Base-by-base conservation (phyloP, 2,113 vertebrate species). In the Geococcyx californianus region DNA sequence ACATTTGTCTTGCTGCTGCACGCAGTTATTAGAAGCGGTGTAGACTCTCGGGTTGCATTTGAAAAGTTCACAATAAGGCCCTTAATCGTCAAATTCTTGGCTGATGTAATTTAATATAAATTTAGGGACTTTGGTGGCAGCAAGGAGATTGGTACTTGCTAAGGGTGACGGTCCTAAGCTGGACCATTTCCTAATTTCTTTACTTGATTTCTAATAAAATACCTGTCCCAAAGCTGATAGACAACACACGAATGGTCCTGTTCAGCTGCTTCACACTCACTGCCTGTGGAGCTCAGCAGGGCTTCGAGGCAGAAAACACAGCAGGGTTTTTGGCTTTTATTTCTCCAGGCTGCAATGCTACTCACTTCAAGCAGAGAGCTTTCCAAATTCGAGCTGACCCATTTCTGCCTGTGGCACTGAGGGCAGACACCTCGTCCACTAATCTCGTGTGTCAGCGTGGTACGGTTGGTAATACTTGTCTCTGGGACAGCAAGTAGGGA, bases 401-500 rank as follows among this genome's bases (percentile, higher is more conserved):
- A 87, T 79, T 96, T 94, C 78, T 91, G 95, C 91, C 89, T 31
- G 38, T 84, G 70, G 92, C 93, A 92, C 0, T 70, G 68, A 78
- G 75, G 60, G 56, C 85, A 49, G 47, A 49, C 47, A 96, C 79
- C 75, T 93, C 90, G 91, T 42, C 68, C 85, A 78, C 76, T 92
- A 94, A 95, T 92, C 85, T 80, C 7, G 0, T 88, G 72, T 96
- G 95, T 94, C 94, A 95, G 88, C 2, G 0, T 40, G 68, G 92
- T 76, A 58, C 0, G 1, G 63, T 42, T 73, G 89, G 80, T 91
- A 95, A 84, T 80, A 31, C 69, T 92, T 86, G 90, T 95, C 93
- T 86, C 75, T 81, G 79, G 93, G 93, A 90, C 88, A 90, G 94
- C 82, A 92, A 93, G 90, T 90, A 89, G 85, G 70, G 87, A 80